Percentiles rank a stretch among this genome's conserved stretches.
These are phyloP conservation scores for Craseonycteris thonglongyai DNA, from an alignment of 2,113 vertebrate species.

Conservation along the genomic window DNA sequence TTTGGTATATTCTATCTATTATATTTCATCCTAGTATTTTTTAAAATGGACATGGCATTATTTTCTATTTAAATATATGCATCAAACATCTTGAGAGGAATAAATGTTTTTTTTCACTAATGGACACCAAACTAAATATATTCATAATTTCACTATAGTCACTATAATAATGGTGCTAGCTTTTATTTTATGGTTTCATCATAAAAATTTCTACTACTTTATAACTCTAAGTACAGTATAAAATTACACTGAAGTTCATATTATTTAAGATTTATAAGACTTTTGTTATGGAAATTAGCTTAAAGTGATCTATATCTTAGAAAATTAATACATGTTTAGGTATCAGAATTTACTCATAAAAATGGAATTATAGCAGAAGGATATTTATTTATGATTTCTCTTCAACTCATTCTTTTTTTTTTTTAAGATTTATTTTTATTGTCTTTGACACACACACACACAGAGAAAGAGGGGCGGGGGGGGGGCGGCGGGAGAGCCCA, in stretches of 20 bases:
- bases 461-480: no score
- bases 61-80: slow-evolving; percentile 40
- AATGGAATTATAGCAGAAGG: background rate
- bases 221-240: background rate
- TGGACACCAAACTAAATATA: slow-evolving; percentile 2
- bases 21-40: slow-evolving; percentile 19
- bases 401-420: background rate
- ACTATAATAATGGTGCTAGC: background rate
- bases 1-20: background rate
- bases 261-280: background rate
- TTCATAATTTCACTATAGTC: background rate
- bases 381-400: background rate
- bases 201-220: background rate
- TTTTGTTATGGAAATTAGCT: background rate
- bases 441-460: no score
- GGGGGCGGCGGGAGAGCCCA: no score
- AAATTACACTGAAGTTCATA: background rate
- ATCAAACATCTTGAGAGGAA: slow-evolving; percentile 14
- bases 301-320: background rate
- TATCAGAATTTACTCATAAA: background rate
- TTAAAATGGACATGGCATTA: slow-evolving; percentile 12
- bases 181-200: slow-evolving; percentile 22
- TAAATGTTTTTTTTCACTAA: slow-evolving; percentile 26
- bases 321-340: background rate
- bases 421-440: no score